Base-by-base conservation (phyloP, 2,113 vertebrate genomes). In the Catharus fuscescens region DNA sequence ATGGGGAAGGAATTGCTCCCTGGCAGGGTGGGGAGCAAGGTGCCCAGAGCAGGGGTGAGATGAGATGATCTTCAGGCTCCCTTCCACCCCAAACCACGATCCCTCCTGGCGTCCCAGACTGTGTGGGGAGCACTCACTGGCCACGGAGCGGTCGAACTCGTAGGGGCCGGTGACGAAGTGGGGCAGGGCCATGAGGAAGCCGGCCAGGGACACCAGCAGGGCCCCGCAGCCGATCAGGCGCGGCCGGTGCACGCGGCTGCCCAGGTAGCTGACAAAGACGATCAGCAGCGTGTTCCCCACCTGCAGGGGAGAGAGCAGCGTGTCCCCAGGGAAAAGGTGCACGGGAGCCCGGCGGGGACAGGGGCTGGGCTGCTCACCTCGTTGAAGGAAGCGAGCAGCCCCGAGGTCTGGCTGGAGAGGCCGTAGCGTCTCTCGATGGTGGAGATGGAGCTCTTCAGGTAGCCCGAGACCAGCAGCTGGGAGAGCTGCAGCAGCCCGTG, bases 351-450 rank as follows among this genome's bases (percentile, higher is more conserved):
- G 8, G n/a, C 40, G 9, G 36, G 16, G 38, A 9, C 64, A 28
- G 25, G 48, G 48, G 23, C 21, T 11, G 13, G 47, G 50, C 25
- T 9, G 26, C 52, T 53, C 52, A 53, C 99, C 99, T 99, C 99
- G 2, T 99, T 99, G 96, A 99, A 99, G 78, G 99, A 95, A 0
- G 98, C 98, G 4, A 99, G 96, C 17, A 99, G 73, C 13, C 99
- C 99, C 0, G 99, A 99, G 4, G 98, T 99, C 96, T 98, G 98
- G 94, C 99, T 99, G 96, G 99, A 98, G 34, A 99, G 96, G 32
- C 99, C 99, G 2, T 99, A 99, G 38, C 99, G 98, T 67, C 95
- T 98, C 98, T 99, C 99, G 4, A 99, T 98, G 32, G 99, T 99
- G 40, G 99, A 98, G 93, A 99, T 99, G 96, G 99, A 99, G 88